These are phyloP conservation scores for Acanthaster planci DNA, from an alignment of 35 echinoderm and acorn worm genomes.

Conservation along the genomic window DNA sequence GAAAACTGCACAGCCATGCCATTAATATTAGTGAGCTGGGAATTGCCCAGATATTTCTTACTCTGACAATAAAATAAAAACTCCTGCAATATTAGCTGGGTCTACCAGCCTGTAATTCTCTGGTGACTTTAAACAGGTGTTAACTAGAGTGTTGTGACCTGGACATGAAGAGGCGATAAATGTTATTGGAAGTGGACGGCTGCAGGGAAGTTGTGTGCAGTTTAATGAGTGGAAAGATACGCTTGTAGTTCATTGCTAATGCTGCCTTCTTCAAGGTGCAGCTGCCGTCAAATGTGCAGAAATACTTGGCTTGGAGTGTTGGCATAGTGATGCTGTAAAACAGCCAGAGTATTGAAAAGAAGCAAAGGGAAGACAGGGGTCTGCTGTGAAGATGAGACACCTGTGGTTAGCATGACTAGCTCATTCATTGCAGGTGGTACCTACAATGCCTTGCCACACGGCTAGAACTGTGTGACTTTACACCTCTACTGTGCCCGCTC, in stretches of 20 bases:
- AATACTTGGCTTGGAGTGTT: neutral
- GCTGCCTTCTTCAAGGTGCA: neutral
- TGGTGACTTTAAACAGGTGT: conserved; percentile 18
- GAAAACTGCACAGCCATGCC: conserved; percentile 2
- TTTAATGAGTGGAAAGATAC: neutral
- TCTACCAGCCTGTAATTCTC: neutral
- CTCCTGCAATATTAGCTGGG: conserved; percentile 10
- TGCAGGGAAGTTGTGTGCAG: neutral
- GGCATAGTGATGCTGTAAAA: neutral
- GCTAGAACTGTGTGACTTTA: neutral
- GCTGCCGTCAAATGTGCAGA: conserved; percentile 21
- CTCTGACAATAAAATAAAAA: neutral
- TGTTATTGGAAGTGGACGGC: conserved; percentile 12
- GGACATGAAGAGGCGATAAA: conserved; percentile 26
- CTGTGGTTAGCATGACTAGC: conserved; percentile 3
- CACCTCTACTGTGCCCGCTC: neutral
- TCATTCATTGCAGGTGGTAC: conserved; percentile 7
- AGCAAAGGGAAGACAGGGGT: neutral
- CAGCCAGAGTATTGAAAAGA: neutral
- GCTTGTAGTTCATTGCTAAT: conserved; percentile 23
- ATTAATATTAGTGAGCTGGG: conserved; percentile 29
- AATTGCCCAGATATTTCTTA: conserved; percentile 22
- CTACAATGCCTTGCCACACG: neutral
- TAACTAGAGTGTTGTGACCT: conserved; percentile 25
- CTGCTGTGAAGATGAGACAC: neutral